These are phyloP conservation scores for Arnoldichthys spilopterus DNA, from an alignment of 2,797 vertebrate species.

Conservation along the genomic window DNA sequence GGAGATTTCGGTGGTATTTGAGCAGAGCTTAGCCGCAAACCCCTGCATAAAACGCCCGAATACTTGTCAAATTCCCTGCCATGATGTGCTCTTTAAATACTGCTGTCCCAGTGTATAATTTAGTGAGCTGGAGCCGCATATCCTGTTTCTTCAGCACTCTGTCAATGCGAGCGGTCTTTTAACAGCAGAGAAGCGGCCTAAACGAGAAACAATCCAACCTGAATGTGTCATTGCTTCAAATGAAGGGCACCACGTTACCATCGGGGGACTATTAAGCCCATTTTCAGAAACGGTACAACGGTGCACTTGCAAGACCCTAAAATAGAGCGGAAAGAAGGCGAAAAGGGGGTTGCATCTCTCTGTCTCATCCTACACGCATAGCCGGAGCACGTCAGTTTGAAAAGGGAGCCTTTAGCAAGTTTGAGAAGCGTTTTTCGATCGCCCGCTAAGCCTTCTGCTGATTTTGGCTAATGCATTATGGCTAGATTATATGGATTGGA, in stretches of 20 bases:
- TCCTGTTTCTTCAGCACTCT: constrained; percentile 63
- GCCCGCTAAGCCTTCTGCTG: background rate
- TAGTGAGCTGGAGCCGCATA: constrained; percentile 38
- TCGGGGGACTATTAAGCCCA: constrained; percentile 84
- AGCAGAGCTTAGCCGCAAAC: constrained; percentile 13
- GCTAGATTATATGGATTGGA: too few species aligned
- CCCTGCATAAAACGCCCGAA: background rate
- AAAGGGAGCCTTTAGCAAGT: background rate
- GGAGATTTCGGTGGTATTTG: background rate
- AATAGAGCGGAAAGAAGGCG: constrained; percentile 67
- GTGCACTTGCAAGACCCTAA: constrained; percentile 72
- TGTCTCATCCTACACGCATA: background rate
- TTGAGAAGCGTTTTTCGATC: background rate
- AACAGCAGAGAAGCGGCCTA: constrained; percentile 58
- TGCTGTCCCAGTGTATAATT: constrained; percentile 46
- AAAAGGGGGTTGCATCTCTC: constrained; percentile 11
- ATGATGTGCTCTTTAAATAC: constrained; percentile 48
- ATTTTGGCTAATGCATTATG: background rate
- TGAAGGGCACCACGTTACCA: constrained; percentile 77
- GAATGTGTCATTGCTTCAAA: constrained; percentile 84
- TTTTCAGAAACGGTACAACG: constrained; percentile 80
- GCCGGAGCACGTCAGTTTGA: background rate
- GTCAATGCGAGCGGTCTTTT: constrained; percentile 64
- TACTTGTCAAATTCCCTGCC: constrained; percentile 28
- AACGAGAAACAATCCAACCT: constrained; percentile 76